Conservation (phyloP, 2,113 vertebrate species). For the Anser cygnoides region DNA sequence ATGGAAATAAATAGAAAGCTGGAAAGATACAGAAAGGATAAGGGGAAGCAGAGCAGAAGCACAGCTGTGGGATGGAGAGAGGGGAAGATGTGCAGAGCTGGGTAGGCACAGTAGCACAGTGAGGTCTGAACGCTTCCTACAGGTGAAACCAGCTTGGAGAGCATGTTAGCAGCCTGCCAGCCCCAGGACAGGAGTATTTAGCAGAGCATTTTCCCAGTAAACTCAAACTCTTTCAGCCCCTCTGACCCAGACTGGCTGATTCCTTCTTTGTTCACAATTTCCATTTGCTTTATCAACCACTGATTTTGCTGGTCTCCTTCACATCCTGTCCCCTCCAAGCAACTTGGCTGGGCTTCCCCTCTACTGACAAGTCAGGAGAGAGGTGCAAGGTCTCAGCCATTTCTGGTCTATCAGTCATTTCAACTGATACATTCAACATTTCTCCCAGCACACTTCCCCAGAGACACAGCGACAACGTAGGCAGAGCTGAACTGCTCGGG, state of each 20-base stretch:
- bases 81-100: background rate
- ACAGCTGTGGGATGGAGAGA: accelerated
- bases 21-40: background rate
- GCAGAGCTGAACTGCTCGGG: background rate
- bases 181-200: background rate
- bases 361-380: accelerated
- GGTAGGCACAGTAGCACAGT: background rate
- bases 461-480: background rate
- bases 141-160: background rate
- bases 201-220: accelerated
- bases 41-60: background rate
- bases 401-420: background rate
- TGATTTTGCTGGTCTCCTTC: background rate
- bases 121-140: background rate
- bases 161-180: background rate
- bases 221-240: background rate
- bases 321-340: background rate
- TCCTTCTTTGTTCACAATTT: background rate
- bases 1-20: background rate
- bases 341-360: background rate
- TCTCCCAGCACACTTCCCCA: background rate
- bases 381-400: background rate
- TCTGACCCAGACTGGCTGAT: background rate
- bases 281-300: background rate
- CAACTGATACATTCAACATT: background rate